Percentiles rank a stretch among this genome's conserved stretches.
Evolutionary conservation across 2,888 invertebrate genomes (phyloP).

Genomic region (Altica lythri): DNA sequence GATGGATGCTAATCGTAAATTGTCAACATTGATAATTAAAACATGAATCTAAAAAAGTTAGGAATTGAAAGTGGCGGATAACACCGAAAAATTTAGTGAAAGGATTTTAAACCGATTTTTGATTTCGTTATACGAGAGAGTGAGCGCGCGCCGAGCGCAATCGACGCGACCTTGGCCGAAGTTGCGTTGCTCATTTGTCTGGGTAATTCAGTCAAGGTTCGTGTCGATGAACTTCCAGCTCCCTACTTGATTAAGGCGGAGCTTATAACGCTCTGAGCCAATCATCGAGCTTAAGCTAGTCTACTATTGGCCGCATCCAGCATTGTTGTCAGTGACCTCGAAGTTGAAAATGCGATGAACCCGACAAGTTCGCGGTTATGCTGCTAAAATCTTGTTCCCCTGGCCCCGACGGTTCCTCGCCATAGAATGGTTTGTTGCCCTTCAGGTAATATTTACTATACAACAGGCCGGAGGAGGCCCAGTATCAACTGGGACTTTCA

Average conservation of each 20-base stretch:
- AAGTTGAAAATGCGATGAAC: constrained; percentile 80
- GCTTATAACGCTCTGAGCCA: constrained; percentile 50
- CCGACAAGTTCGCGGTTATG: constrained; percentile 62
- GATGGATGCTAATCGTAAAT: too few species aligned
- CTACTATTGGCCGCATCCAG: constrained; percentile 59
- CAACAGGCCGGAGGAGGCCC: constrained; percentile 50
- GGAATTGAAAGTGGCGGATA: not conserved
- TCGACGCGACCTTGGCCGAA: constrained; percentile 53
- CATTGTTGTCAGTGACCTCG: constrained; percentile 83
- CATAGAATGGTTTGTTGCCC: constrained; percentile 51
- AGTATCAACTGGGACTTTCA: constrained; percentile 59
- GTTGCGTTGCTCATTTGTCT: constrained; percentile 61
- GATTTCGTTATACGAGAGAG: constrained; percentile 49
- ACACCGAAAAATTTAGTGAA: constrained; percentile 46
- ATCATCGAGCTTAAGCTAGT: constrained; percentile 54
- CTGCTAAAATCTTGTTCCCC: constrained; percentile 59
- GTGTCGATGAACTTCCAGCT: constrained; percentile 73
- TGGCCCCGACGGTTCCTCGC: constrained; percentile 33
- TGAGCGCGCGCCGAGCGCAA: constrained; percentile 43
- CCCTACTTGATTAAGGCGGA: constrained; percentile 50
- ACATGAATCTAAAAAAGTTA: constrained; percentile 9
- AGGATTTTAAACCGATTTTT: constrained; percentile 48
- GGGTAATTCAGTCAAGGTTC: constrained; percentile 87
- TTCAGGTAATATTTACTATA: constrained; percentile 59
- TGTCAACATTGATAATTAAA: too few species aligned